A percentile compares a stretch with the other conserved stretches of the same genome.
Conservation (phyloP, 1,140 invertebrate species). For the Chionoecetes opilio region DNA sequence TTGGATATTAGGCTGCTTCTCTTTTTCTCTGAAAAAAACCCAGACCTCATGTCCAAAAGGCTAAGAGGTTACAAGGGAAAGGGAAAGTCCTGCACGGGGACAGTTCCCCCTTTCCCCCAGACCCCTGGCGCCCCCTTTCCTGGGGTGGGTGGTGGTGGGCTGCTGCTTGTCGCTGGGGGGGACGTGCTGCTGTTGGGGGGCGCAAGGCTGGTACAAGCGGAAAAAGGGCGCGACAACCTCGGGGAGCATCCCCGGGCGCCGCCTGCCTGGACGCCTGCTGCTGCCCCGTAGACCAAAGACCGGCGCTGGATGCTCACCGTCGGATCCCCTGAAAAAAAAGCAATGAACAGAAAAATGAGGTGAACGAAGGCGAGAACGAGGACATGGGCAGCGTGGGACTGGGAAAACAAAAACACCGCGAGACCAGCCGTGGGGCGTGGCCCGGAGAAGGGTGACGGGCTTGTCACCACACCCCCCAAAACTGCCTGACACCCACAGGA, state of each 20-base stretch:
- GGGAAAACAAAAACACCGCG: conserved; percentile 37
- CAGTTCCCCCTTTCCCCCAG: conserved; percentile 16
- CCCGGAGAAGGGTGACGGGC: conserved; percentile 75
- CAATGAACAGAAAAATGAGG: background rate
- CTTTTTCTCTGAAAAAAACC: too few relatives aligned
- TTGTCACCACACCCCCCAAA: conserved; percentile 75
- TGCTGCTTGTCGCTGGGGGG: background rate
- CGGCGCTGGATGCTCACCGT: conserved; percentile 57
- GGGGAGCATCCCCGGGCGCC: conserved; percentile 31
- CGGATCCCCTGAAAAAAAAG: conserved; percentile 39
- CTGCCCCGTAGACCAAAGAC: conserved; percentile 49
- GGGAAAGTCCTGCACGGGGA: background rate
- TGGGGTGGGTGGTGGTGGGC: background rate
- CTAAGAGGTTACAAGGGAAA: background rate
- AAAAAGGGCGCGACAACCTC: background rate
- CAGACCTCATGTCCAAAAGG: too few relatives aligned
- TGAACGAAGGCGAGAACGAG: conserved; percentile 53
- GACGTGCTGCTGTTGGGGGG: conserved; percentile 68
- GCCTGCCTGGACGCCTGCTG: conserved; percentile 70
- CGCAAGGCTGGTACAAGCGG: conserved; percentile 47
- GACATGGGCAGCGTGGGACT: conserved; percentile 73
- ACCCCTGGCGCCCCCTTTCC: background rate
- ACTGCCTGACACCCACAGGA: conserved; percentile 72
- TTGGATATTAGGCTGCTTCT: too few relatives aligned
- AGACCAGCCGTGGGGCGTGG: conserved; percentile 78